Evolutionary conservation across 1,140 invertebrate species (phyloP), one percentile per base, ranked within the genome.

Genomic region (Leptinotarsa defecta): DNA sequence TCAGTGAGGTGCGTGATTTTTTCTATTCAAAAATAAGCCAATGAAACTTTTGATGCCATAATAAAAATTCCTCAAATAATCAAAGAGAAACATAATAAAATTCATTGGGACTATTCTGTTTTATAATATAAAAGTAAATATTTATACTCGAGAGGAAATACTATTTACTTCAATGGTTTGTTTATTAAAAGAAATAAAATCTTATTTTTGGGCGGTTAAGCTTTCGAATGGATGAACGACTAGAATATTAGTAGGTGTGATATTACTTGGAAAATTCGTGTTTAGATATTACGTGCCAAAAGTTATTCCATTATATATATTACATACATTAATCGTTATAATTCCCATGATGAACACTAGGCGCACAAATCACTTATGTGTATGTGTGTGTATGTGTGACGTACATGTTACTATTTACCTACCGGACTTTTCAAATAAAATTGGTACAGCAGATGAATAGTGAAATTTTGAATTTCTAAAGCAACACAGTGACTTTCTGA

Each of bases 21-120:
- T 43, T 43, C 34, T 43, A 67, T 77, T 77, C 72, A 75, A 75
- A 77, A 77, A 77, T 77, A 77, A 75, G 52, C 65, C 62, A 62
- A 67, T 73, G 72, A 75, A 77, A 75, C 70, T 77, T 76, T 77
- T 77, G 74, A 77, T 77, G 73, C 65, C 73, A 77, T 74, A 77
- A 77, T 77, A 77, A 77, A 77, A 77, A 77, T 74, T 75, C 73
- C 71, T 74, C 64, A 77, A 77, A 77, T 77, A 77, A 75, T 77
- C 76, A 77, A 77, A 77, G 76, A 68, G 73, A 74, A 77, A 77
- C 76, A 77, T 77, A 77, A 77, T 77, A 77, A 77, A 77, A 72
- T 77, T 75, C 74, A 77, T 77, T 70, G 76, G 76, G 73, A 77
- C 71, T 74, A 74, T 77, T 75, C 75, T 77, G 76, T 77, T 77